phyloP scores from a whole-genome alignment of 1,140 invertebrate species.

The Heliconius hermathena region DNA sequence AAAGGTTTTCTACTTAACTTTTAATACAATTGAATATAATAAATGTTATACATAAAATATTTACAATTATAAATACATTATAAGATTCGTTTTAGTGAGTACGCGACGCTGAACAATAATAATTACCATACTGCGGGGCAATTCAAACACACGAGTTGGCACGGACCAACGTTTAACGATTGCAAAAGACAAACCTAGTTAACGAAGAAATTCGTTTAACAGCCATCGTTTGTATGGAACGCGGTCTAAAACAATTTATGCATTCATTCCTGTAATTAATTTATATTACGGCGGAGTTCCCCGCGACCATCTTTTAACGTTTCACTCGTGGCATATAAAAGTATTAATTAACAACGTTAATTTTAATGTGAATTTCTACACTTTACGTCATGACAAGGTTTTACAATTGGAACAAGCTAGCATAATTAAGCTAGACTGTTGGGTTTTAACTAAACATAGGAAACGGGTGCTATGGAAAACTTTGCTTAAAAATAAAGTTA shows the following conservation, averaged over 20 bases:
- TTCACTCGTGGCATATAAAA: conserved; percentile 63
- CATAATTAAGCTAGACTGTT: background rate
- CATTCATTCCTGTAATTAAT: conserved; percentile 62
- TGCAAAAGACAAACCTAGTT: conserved; percentile 34
- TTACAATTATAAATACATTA: background rate
- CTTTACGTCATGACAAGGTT: conserved; percentile 32
- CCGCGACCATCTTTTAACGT: conserved; percentile 63
- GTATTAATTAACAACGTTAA: conserved; percentile 66
- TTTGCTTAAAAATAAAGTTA: too few species aligned
- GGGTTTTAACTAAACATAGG: too few species aligned
- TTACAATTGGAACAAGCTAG: background rate
- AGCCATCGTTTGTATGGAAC: conserved; percentile 16
- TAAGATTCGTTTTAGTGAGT: background rate
- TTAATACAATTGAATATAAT: too few species aligned
- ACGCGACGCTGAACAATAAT: background rate
- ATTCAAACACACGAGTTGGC: conserved; percentile 13
- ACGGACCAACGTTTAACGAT: background rate
- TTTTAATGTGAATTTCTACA: conserved; percentile 62
- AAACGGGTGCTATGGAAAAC: too few species aligned
- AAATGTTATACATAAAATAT: too few species aligned
- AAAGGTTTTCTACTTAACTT: too few species aligned
- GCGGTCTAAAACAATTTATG: conserved; percentile 54
- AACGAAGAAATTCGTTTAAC: conserved; percentile 38
- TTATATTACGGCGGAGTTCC: conserved; percentile 56
- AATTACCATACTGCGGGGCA: background rate